Evolutionary conservation across 2,113 vertebrate species (phyloP), one percentile per base, ranked within the genome.

Genomic region (Sakesphorus luctuosus): DNA sequence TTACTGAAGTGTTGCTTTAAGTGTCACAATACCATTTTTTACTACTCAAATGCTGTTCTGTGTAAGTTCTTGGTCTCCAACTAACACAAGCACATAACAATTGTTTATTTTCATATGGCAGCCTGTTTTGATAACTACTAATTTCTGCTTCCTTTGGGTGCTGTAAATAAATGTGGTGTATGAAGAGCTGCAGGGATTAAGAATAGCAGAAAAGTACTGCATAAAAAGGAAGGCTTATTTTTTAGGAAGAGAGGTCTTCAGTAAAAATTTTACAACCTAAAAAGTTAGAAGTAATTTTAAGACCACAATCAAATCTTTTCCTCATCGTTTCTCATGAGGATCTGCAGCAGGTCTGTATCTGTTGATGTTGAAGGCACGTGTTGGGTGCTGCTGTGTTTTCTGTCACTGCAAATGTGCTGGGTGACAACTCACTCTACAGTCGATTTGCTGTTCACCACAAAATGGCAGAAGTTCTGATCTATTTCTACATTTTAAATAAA

Each of bases 111-210:
- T 55, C 52, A 17, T 66, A 65, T 19, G 28, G 35, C 61, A 52
- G 31, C 76, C 59, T 93, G 47, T 86, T 94, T 94, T 86, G 61
- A 47, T 82, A 77, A 40, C 38, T 46, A 62, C 36, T 47, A 69
- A 44, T 72, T 91, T 80, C 74, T 67, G 1, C 44, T 94, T 88
- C 75, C 79, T 73, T 49, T 74, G 65, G 13, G 25, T 33, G 8
- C 52, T 88, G 24, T 91, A 93, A 93, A 66, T 94, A 87, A 78
- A 89, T 36, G 19, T 69, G 10, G 3, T 63, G 17, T 56, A 5
- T 55, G 73, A 69, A 71, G 50, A 67, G 35, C 24, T 90, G 26
- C 36, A 44, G 46, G 40, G 68, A 35, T 46, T 43, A 29, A 62
- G 49, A 83, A 28, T 8, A 93, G 35, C 46, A 76, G 79, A 28